Evolutionary conservation across 2,888 invertebrate species (phyloP).

Genomic region (Zelleria hepariella): DNA sequence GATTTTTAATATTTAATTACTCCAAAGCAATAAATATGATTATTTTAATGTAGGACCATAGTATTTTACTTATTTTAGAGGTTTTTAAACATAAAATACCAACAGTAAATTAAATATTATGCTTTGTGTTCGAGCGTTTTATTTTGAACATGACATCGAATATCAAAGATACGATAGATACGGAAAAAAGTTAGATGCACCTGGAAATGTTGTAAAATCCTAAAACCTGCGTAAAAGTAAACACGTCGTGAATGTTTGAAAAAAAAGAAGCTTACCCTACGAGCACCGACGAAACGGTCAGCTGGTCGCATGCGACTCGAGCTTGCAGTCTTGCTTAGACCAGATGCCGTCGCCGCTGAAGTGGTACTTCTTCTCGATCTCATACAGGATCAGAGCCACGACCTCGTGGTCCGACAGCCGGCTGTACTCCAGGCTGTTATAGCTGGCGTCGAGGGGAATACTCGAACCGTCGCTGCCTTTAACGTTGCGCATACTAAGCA

Average conservation of each 20-base stretch:
- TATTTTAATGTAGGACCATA: neutral
- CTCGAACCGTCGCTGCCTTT: neutral
- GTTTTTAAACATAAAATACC: neutral
- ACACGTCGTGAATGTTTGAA: neutral
- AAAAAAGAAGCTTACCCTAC: neutral
- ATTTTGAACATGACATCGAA: neutral
- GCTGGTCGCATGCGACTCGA: conserved; percentile 17
- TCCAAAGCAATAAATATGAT: neutral
- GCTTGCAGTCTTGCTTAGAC: conserved; percentile 40
- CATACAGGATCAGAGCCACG: conserved; percentile 77
- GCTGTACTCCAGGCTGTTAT: conserved; percentile 28
- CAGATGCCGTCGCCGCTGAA: conserved; percentile 85
- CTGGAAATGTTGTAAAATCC: too few relatives aligned
- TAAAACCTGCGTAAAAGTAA: too few relatives aligned
- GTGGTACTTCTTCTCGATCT: conserved; percentile 79
- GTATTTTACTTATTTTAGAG: neutral
- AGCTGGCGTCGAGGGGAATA: conserved; percentile 10
- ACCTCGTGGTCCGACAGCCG: conserved; percentile 61
- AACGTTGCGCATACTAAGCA: conserved; percentile 27
- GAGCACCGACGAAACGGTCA: conserved; percentile 2
- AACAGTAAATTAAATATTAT: neutral
- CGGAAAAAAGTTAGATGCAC: too few relatives aligned
- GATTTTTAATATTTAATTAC: neutral
- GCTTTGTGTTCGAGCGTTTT: neutral
- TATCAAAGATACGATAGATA: too few relatives aligned